phyloP scores from a whole-genome alignment of 1,140 invertebrate genomes.

The Magallana gigas region DNA sequence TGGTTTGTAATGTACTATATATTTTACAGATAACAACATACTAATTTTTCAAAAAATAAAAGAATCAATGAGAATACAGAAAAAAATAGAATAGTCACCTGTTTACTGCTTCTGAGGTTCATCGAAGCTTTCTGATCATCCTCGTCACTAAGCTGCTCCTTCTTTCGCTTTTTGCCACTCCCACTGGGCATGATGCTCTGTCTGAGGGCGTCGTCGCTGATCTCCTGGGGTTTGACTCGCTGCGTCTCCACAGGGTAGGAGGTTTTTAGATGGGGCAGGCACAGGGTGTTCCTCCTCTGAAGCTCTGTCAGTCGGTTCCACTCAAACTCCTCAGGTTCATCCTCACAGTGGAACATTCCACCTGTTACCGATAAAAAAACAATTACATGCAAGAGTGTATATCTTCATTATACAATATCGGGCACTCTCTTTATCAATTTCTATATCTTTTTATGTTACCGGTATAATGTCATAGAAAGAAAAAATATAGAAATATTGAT shows the following conservation, averaged over 20 bases:
- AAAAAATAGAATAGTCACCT: constrained; percentile 39
- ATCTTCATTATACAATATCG: no score
- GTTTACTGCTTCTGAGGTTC: constrained; percentile 26
- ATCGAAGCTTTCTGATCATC: constrained; percentile 42
- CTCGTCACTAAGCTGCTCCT: constrained; percentile 48
- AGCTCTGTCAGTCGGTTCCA: constrained; percentile 85
- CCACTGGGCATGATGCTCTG: constrained; percentile 48
- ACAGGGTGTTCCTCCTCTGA: constrained; percentile 90
- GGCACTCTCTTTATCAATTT: no score
- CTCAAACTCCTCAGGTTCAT: constrained; percentile 68
- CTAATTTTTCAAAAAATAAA: no score
- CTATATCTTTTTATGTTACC: no score
- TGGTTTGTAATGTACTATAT: no score
- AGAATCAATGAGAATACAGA: background rate
- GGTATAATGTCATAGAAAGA: no score
- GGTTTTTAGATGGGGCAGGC: constrained; percentile 91
- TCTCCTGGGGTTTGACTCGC: constrained; percentile 47
- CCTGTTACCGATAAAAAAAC: constrained; percentile 48
- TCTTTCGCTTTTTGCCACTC: constrained; percentile 60
- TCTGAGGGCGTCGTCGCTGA: constrained; percentile 54
- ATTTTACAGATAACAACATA: constrained; percentile 11
- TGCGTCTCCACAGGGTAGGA: constrained; percentile 93
- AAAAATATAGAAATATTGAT: no score
- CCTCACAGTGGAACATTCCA: constrained; percentile 67
- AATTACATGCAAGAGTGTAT: no score